These are phyloP conservation scores for Chrysolina haemoptera DNA, from an alignment of 2,888 invertebrate genomes.

Conservation along the genomic window DNA sequence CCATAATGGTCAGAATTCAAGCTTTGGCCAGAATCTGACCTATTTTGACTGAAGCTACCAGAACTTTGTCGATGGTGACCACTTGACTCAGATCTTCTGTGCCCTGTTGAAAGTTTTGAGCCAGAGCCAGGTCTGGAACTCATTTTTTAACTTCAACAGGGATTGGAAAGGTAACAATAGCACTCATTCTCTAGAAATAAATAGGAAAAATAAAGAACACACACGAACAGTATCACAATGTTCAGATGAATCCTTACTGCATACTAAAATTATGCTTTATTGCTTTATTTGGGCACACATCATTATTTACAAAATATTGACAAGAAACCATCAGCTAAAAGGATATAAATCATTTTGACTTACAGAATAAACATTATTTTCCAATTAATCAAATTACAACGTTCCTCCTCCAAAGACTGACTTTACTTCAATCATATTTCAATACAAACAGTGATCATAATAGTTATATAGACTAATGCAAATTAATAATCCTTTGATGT, in stretches of 20 bases:
- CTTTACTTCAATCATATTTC: conserved; percentile 6
- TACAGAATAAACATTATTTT: background rate
- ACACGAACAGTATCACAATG: no score
- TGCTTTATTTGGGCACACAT: background rate
- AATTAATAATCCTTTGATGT: no score
- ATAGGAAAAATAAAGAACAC: no score
- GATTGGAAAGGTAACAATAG: conserved; percentile 6
- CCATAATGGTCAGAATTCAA: conserved; percentile 61
- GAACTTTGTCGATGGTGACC: conserved; percentile 63
- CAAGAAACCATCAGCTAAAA: background rate
- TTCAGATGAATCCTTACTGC: no score
- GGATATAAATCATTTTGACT: background rate
- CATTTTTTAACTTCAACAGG: conserved; percentile 51
- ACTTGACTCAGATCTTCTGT: conserved; percentile 64
- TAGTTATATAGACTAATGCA: background rate
- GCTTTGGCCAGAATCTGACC: conserved; percentile 67
- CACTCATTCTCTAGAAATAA: conserved; percentile 38
- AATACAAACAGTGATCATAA: background rate
- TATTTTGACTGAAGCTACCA: conserved; percentile 57
- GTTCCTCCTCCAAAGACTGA: background rate
- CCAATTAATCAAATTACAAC: background rate
- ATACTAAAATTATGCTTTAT: no score
- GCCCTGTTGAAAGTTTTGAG: conserved; percentile 59
- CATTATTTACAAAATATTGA: background rate
- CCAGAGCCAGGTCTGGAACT: conserved; percentile 61